phyloP scores from a whole-genome alignment of 2,797 vertebrate species.

The Toxotes lorentzi region DNA sequence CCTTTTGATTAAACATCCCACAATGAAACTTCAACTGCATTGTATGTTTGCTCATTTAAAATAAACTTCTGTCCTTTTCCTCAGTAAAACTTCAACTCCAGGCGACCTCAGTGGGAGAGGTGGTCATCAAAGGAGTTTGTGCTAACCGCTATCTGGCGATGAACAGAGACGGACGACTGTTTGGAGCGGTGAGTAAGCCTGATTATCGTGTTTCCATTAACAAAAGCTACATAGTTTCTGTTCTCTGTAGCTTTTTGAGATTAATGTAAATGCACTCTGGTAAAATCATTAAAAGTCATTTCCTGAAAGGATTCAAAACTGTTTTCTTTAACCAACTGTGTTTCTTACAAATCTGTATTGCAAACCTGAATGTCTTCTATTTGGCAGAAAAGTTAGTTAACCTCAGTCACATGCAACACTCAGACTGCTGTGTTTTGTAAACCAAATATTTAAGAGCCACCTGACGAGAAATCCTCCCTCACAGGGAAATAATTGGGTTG shows the following conservation, averaged over 20 bases:
- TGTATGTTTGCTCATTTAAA: constrained; percentile 1
- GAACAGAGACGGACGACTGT: constrained; percentile 94
- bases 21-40: constrained; percentile 1
- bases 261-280: background rate
- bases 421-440: constrained; percentile 31
- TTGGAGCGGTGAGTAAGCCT: constrained; percentile 89
- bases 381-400: background rate
- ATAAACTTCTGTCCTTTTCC: background rate
- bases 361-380: background rate
- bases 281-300: background rate
- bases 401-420: constrained; percentile 1
- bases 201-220: background rate
- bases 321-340: no score
- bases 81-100: constrained; percentile 97
- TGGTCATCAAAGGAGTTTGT: constrained; percentile 94
- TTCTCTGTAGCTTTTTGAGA: background rate
- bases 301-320: background rate
- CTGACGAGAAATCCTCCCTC: constrained; percentile 28
- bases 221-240: background rate
- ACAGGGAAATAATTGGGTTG: constrained; percentile 23
- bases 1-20: constrained; percentile 2
- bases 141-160: constrained; percentile 97
- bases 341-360: background rate
- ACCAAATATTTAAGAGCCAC: constrained; percentile 47
- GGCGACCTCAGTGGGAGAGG: constrained; percentile 94